These are phyloP conservation scores for Atherinomorus stipes DNA, from an alignment of 2,113 vertebrate genomes.

Conservation along the genomic window DNA sequence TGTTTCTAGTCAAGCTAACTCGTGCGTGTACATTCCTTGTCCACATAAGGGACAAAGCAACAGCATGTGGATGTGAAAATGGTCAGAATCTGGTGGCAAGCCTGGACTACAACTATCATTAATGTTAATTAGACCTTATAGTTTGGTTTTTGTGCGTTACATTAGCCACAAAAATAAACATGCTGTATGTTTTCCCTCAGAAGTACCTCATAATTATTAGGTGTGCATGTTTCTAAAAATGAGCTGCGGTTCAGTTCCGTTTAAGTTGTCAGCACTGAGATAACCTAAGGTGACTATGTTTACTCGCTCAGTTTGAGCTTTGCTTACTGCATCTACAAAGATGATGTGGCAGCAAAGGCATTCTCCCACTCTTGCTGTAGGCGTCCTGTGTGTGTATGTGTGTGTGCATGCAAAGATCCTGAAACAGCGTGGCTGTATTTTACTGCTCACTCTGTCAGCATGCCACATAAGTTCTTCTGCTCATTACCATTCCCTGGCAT, in stretches of 20 bases:
- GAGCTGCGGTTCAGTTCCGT: too few relatives aligned
- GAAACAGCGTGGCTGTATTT: slow-evolving; percentile 30
- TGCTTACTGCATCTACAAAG: slow-evolving; percentile 28
- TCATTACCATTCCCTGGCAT: slow-evolving; percentile 52
- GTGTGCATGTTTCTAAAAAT: slow-evolving; percentile 20
- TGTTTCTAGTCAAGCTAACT: too few relatives aligned
- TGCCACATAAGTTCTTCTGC: slow-evolving; percentile 20
- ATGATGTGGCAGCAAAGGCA: slow-evolving; percentile 48
- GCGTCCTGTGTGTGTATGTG: slow-evolving; percentile 33
- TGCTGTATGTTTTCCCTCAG: slow-evolving; percentile 15
- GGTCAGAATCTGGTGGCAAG: too few relatives aligned
- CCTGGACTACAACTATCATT: slow-evolving; percentile 18
- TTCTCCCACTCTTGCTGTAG: slow-evolving; percentile 37
- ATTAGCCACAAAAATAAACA: slow-evolving; percentile 26
- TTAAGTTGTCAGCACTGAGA: too few relatives aligned
- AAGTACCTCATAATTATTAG: slow-evolving; percentile 14
- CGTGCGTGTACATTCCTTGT: not conserved
- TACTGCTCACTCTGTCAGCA: slow-evolving; percentile 13
- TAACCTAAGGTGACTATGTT: not conserved
- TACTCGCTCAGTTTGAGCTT: slow-evolving; percentile 40
- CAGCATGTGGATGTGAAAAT: too few relatives aligned
- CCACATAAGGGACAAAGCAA: not conserved
- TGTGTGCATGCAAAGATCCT: slow-evolving; percentile 14
- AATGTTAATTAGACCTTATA: not conserved
- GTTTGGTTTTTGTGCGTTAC: not conserved